Conservation (phyloP, 2,797 vertebrate genomes). For the Podarcis lilfordi region DNA sequence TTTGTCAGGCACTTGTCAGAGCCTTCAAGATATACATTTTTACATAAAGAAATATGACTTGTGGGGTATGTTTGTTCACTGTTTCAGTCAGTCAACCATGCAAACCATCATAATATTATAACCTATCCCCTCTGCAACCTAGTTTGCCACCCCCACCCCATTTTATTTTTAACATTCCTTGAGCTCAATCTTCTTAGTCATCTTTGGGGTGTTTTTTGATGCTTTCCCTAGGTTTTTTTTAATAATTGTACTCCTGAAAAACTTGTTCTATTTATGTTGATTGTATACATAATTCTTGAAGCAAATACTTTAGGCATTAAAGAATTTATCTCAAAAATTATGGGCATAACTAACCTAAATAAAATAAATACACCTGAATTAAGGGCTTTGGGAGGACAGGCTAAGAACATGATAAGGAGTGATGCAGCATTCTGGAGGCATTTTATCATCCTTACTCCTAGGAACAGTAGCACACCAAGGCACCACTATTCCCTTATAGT, state of each 20-base stretch:
- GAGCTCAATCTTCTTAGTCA: not conserved
- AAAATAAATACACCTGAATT: too few relatives aligned
- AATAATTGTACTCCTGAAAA: too few relatives aligned
- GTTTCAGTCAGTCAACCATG: not conserved
- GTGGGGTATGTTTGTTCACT: not conserved
- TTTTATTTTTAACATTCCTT: not conserved
- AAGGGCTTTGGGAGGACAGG: too few relatives aligned
- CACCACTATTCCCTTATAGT: not conserved
- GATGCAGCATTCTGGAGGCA: not conserved
- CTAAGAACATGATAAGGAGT: too few relatives aligned
- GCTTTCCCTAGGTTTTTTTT: not conserved
- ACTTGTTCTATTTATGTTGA: too few relatives aligned
- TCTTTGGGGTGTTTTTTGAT: not conserved
- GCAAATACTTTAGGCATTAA: too few relatives aligned
- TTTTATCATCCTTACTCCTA: not conserved
- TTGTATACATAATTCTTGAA: too few relatives aligned
- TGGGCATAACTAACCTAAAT: too few relatives aligned
- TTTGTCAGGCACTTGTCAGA: not conserved
- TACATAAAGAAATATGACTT: not conserved
- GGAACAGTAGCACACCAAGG: not conserved
- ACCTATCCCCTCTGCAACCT: not conserved
- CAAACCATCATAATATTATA: not conserved
- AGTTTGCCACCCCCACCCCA: not conserved
- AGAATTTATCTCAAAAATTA: too few relatives aligned
- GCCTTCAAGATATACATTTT: not conserved